Evolutionary conservation across 53 echinoderm and acorn worm genomes (phyloP).

Genomic region (Holothuria leucospilota): DNA sequence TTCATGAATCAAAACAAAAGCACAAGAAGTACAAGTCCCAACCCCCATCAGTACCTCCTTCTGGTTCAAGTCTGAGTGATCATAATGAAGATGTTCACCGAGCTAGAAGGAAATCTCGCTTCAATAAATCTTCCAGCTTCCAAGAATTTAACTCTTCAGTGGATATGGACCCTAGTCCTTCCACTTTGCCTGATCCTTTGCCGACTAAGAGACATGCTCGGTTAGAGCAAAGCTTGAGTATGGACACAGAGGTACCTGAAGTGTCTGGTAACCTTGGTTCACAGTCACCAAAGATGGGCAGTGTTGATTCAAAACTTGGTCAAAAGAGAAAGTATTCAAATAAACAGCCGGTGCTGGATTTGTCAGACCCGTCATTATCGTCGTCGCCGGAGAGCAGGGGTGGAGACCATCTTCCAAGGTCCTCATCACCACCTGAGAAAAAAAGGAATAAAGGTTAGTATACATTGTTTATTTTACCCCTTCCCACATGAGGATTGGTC

Average conservation of each 20-base stretch:
- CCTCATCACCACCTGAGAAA: constrained; percentile 86
- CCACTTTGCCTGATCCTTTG: constrained; percentile 18
- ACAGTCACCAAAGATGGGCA: constrained; percentile 58
- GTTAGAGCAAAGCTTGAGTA: constrained; percentile 68
- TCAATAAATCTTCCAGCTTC: constrained; percentile 79
- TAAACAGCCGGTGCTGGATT: constrained; percentile 67
- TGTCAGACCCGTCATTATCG: constrained; percentile 61
- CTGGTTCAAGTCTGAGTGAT: constrained; percentile 39
- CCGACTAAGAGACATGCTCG: constrained; percentile 54
- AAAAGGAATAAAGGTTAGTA: constrained; percentile 85
- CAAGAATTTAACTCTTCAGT: constrained; percentile 77
- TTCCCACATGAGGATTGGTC: too few species aligned
- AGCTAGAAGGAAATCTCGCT: constrained; percentile 54
- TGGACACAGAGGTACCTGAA: constrained; percentile 77
- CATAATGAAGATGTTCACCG: constrained; percentile 60
- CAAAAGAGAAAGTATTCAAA: constrained; percentile 85
- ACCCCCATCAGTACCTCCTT: constrained; percentile 3
- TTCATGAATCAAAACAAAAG: constrained; percentile 57
- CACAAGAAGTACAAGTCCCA: background rate
- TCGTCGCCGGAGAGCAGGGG: constrained; percentile 45
- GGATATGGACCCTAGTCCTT: constrained; percentile 49
- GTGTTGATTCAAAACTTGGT: constrained; percentile 76
- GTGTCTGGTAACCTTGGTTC: constrained; percentile 49
- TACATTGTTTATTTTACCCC: background rate
- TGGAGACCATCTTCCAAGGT: constrained; percentile 32